These are phyloP conservation scores for Ispidina lecontei DNA, from an alignment of 2,797 vertebrate genomes.

Conservation along the genomic window DNA sequence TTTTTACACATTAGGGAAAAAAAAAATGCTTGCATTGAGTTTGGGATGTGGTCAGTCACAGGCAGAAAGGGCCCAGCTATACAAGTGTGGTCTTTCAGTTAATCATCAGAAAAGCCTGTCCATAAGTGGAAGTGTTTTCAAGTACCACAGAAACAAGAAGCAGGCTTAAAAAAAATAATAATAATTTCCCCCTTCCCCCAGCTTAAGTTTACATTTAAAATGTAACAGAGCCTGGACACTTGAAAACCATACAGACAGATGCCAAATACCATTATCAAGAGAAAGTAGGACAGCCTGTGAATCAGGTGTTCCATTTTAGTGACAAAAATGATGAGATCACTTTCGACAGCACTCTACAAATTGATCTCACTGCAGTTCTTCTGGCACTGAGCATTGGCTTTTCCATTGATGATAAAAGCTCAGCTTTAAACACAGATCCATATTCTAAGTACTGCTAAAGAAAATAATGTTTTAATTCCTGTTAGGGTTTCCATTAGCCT, in stretches of 20 bases:
- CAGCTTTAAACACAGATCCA: slow-evolving; percentile 32
- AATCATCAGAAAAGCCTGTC: slow-evolving; percentile 15
- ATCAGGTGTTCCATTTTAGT: slow-evolving; percentile 53
- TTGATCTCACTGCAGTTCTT: slow-evolving; percentile 68
- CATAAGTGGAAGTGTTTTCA: slow-evolving; percentile 11
- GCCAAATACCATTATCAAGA: slow-evolving; percentile 50
- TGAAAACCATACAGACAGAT: slow-evolving; percentile 56
- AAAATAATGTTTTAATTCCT: slow-evolving; percentile 64
- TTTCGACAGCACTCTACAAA: slow-evolving; percentile 66
- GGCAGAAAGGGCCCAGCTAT: slow-evolving; percentile 4
- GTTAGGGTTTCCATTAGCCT: slow-evolving; percentile 57
- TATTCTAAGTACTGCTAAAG: slow-evolving; percentile 50
- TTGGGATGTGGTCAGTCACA: slow-evolving; percentile 3
- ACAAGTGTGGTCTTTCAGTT: background rate
- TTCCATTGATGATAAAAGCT: slow-evolving; percentile 47
- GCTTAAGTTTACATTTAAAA: slow-evolving; percentile 52
- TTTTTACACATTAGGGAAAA: background rate
- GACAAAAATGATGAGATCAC: slow-evolving; percentile 68
- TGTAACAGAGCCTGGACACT: slow-evolving; percentile 49
- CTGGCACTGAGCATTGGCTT: slow-evolving; percentile 47
- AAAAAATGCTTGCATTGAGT: background rate
- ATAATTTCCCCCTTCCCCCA: background rate
- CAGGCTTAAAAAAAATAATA: background rate
- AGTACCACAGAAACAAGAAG: slow-evolving; percentile 31
- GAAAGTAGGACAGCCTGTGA: slow-evolving; percentile 60